These are phyloP conservation scores for Telenomus remus DNA, from an alignment of 1,140 invertebrate species.

Conservation along the genomic window DNA sequence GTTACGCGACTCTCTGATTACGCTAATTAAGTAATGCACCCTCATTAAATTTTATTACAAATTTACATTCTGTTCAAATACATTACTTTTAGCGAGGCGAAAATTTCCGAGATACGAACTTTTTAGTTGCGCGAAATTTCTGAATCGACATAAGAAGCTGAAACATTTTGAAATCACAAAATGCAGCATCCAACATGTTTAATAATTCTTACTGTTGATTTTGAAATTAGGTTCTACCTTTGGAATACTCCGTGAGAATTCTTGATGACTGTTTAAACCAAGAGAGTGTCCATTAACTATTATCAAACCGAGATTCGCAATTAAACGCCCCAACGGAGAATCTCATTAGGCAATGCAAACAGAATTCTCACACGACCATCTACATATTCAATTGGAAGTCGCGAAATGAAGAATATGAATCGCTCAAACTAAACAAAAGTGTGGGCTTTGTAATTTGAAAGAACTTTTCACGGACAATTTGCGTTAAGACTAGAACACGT, in stretches of 20 bases:
- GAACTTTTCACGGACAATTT: no score
- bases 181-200: background rate
- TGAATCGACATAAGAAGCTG: no score
- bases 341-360: constrained; percentile 38
- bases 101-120: no score
- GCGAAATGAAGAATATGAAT: constrained; percentile 34
- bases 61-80: no score
- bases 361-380: constrained; percentile 9
- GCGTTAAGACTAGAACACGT: no score
- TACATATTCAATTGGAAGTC: constrained; percentile 16
- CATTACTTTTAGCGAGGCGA: no score
- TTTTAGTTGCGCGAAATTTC: no score
- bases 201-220: constrained; percentile 19
- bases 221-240: constrained; percentile 14
- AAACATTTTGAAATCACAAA: background rate
- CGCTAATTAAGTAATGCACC: no score
- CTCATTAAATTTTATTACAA: no score
- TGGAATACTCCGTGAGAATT: constrained; percentile 25
- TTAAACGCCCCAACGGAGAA: constrained; percentile 17
- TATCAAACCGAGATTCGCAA: constrained; percentile 27
- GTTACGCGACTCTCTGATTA: no score
- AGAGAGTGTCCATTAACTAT: constrained; percentile 20
- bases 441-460: no score
- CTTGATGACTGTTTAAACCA: constrained; percentile 18
- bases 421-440: constrained; percentile 7